Evolutionary conservation across 1,140 invertebrate species (phyloP), one percentile per base, ranked within the genome.

Genomic region (Holotrichia oblita): DNA sequence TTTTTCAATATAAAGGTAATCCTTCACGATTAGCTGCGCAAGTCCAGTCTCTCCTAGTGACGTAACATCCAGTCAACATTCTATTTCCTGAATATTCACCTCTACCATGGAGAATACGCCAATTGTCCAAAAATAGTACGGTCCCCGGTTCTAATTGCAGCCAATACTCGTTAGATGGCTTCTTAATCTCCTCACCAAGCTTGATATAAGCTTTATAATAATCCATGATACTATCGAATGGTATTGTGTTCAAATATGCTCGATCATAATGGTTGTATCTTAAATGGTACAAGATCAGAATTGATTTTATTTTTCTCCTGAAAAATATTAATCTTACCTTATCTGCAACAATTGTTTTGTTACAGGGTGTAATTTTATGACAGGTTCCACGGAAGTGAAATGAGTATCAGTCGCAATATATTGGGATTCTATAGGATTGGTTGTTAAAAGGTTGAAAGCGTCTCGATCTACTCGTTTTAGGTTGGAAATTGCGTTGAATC

Each of bases 81-180:
- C 92, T 86, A 14, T 84, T 83, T 6, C 92, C 93, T 1, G 89
- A 90, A 85, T 93, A 95, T 0, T 86, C 89, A 34, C 88, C 88
- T 73, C 94, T 88, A 0, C 93, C 93, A 83, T 95, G 94, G 2
- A 94, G 84, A 0, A 94, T 88, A 69, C 94, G 88, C 89, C 93
- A 94, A 86, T 95, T 95, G 82, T 95, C 93, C 9, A 79, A 77
- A 76, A 94, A 90, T 44, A 94, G 86, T 1, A 94, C 89, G 41
- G 87, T 90, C 80, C 93, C 93, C 42, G 93, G 92, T 22, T 83
- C 82, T 10, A 94, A 83, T 84, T 91, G 91, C 14, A 94, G 85
- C 80, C 87, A 87, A 87, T 90, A 90, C 80, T 91, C 88, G 61
- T 89, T 88, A 2, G 85, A 82, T 3, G 87, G 82, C 61, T 89